These are phyloP conservation scores for Merops nubicus DNA, from an alignment of 2,113 vertebrate genomes.

Conservation along the genomic window DNA sequence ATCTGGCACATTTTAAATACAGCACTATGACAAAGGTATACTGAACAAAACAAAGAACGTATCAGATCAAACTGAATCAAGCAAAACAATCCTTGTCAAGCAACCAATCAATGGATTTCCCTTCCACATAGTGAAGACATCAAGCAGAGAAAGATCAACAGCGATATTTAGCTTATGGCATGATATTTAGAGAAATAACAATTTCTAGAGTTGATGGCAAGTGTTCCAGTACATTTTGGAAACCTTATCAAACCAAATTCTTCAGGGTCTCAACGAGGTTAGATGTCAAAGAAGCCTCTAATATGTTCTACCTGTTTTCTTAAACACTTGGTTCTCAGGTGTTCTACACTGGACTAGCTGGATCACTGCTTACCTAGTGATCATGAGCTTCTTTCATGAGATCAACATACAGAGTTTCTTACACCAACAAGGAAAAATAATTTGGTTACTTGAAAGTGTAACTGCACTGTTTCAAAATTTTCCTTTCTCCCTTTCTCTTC, in stretches of 20 bases:
- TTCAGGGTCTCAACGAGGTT: not conserved
- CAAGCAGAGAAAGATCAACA: not conserved
- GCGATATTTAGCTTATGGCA: not conserved
- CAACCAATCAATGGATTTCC: not conserved
- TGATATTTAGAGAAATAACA: not conserved
- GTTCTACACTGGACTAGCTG: not conserved
- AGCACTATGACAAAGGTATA: not conserved
- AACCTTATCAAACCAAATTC: not conserved
- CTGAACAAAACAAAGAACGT: not conserved
- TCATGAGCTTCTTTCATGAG: not conserved
- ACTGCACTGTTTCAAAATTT: not conserved
- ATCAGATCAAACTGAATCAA: not conserved
- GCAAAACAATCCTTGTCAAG: not conserved
- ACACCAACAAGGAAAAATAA: not conserved
- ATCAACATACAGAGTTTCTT: not conserved
- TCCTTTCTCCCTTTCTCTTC: not conserved
- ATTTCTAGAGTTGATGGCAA: not conserved
- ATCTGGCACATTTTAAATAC: not conserved
- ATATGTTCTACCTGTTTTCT: fast-evolving
- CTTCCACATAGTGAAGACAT: not conserved
- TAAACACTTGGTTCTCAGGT: not conserved
- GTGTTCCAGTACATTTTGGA: not conserved
- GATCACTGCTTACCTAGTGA: not conserved
- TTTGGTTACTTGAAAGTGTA: not conserved
- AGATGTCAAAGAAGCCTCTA: not conserved